phyloP scores from a whole-genome alignment of 1,140 invertebrate species.

The Plodia interpunctella region DNA sequence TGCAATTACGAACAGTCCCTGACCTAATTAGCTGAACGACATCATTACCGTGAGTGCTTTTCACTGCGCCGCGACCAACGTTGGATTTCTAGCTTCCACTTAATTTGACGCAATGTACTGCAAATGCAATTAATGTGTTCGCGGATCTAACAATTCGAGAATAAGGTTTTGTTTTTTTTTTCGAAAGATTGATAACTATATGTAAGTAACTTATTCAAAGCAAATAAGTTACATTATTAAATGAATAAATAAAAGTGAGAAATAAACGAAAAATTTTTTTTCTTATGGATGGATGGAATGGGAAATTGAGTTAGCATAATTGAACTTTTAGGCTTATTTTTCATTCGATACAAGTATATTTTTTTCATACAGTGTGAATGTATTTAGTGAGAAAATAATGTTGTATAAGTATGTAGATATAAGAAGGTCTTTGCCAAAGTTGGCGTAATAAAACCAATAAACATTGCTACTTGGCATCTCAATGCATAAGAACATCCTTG shows the following conservation, averaged over 20 bases:
- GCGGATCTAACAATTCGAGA: neutral
- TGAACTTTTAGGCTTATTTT: too few species aligned
- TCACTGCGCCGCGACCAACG: neutral
- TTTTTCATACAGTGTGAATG: too few species aligned
- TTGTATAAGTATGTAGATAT: too few species aligned
- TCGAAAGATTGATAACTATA: neutral
- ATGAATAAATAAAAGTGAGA: too few species aligned
- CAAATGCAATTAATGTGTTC: constrained; percentile 1
- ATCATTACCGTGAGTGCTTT: constrained; percentile 4
- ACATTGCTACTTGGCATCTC: neutral
- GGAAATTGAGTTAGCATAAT: too few species aligned
- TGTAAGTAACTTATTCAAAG: too few species aligned
- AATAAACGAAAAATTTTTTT: too few species aligned
- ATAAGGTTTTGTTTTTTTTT: neutral
- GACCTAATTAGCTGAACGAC: constrained; percentile 1
- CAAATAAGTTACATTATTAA: too few species aligned
- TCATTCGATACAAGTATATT: too few species aligned
- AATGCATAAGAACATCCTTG: neutral
- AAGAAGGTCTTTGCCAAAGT: too few species aligned
- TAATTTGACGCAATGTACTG: neutral
- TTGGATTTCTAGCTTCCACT: constrained; percentile 3
- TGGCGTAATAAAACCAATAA: neutral
- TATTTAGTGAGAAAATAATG: too few species aligned
- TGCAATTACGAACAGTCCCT: neutral
- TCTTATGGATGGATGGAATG: too few species aligned